A percentile compares a stretch with the other conserved stretches of the same genome.
These are phyloP conservation scores for Tetheella fluctuosa DNA, from an alignment of 2,888 invertebrate genomes.

Conservation along the genomic window DNA sequence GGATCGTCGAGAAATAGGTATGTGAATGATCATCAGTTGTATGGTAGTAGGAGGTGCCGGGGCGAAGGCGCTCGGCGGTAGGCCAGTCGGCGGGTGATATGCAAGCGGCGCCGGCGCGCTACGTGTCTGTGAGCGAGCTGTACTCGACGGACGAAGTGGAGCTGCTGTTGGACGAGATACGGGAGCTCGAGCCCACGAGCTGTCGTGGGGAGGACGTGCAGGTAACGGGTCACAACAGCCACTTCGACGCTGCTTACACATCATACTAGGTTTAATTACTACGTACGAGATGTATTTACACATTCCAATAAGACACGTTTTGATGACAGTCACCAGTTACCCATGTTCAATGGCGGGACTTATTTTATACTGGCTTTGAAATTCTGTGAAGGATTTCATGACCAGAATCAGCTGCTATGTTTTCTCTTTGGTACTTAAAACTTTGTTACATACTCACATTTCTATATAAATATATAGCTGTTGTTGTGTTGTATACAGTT, in stretches of 20 bases:
- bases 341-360: background rate
- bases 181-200: constrained; percentile 82
- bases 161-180: constrained; percentile 81
- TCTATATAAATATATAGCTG: no score
- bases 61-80: constrained; percentile 66
- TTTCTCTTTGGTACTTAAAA: no score
- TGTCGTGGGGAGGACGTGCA: constrained; percentile 80
- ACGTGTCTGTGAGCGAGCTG: constrained; percentile 82
- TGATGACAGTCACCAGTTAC: background rate
- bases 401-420: no score
- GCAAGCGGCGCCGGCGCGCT: constrained; percentile 82
- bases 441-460: no score
- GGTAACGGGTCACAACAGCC: constrained; percentile 33
- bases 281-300: background rate
- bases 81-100: constrained; percentile 71
- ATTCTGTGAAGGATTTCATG: no score
- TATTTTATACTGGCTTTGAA: background rate
- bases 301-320: background rate
- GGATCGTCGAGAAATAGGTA: constrained; percentile 22
- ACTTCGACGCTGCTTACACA: background rate
- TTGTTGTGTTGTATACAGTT: no score
- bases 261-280: background rate
- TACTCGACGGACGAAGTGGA: constrained; percentile 83
- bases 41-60: constrained; percentile 60
- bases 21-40: constrained; percentile 27